These are phyloP conservation scores for Nephrocerus scutellatus DNA, from an alignment of 2,888 invertebrate species.

Conservation along the genomic window DNA sequence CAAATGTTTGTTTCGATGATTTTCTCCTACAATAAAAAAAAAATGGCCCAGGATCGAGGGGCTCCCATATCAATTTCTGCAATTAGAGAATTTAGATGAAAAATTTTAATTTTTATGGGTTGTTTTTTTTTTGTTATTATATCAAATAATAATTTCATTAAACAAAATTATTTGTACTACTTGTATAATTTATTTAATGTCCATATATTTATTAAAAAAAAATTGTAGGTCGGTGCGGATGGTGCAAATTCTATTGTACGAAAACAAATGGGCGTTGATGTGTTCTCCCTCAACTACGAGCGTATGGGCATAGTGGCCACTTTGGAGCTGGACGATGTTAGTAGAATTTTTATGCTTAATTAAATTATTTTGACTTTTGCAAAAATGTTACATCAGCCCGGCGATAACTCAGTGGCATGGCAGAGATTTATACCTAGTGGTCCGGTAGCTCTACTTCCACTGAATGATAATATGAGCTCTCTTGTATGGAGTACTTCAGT, in stretches of 20 bases:
- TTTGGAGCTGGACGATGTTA: constrained; percentile 69
- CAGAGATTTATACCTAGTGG: constrained; percentile 90
- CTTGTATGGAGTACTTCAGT: constrained; percentile 89
- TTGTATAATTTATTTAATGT: too few relatives aligned
- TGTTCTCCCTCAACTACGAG: constrained; percentile 75
- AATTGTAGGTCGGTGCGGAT: constrained; percentile 86
- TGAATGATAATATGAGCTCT: constrained; percentile 70
- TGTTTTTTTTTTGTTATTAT: too few relatives aligned
- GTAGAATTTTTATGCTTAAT: neutral
- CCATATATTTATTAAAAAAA: too few relatives aligned
- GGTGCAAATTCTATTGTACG: constrained; percentile 86
- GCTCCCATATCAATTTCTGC: too few relatives aligned
- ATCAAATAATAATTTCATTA: too few relatives aligned
- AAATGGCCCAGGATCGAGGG: too few relatives aligned
- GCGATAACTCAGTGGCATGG: constrained; percentile 85
- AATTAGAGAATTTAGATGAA: too few relatives aligned
- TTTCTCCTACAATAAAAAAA: too few relatives aligned
- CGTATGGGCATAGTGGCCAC: constrained; percentile 93
- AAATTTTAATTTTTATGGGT: too few relatives aligned
- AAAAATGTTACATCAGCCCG: constrained; percentile 49
- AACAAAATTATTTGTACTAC: too few relatives aligned
- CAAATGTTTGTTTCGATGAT: too few relatives aligned
- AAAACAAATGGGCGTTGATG: constrained; percentile 70
- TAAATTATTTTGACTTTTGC: neutral
- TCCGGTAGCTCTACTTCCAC: constrained; percentile 85